A percentile compares a stretch with the other conserved stretches of the same genome.
Conservation (phyloP, 2,113 vertebrate genomes). For the Bubo blakistoni region DNA sequence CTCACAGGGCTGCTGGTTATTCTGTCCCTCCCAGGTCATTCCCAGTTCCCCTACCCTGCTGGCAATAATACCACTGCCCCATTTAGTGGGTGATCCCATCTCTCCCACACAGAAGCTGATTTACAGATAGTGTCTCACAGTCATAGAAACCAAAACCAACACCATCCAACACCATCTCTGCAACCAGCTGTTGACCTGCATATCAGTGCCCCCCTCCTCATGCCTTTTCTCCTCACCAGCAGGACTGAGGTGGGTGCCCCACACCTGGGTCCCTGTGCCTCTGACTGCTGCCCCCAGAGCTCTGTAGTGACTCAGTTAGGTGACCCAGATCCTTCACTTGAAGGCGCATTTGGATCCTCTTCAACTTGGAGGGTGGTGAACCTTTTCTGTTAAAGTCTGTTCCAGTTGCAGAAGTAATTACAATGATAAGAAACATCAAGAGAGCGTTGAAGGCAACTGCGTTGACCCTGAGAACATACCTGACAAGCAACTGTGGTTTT, state of each 20-base stretch:
- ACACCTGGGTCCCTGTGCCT: too few relatives aligned
- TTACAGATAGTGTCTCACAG: too few relatives aligned
- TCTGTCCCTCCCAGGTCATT: not conserved
- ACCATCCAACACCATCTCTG: too few relatives aligned
- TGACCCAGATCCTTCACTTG: not conserved
- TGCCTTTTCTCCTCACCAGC: too few relatives aligned
- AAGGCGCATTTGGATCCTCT: not conserved
- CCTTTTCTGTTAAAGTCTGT: not conserved
- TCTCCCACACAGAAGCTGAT: not conserved
- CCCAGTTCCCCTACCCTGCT: not conserved
- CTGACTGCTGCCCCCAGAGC: too few relatives aligned
- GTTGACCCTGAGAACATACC: not conserved
- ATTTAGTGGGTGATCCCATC: not conserved
- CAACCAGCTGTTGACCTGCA: too few relatives aligned
- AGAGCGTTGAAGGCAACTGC: not conserved
- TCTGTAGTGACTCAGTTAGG: too few relatives aligned
- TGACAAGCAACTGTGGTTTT: not conserved
- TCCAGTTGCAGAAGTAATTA: not conserved
- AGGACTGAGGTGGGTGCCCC: too few relatives aligned
- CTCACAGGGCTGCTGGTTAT: not conserved
- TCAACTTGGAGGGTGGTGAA: not conserved
- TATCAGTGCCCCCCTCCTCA: too few relatives aligned
- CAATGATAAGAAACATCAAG: not conserved
- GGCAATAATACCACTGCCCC: not conserved
- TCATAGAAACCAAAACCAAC: too few relatives aligned